These are phyloP conservation scores for Calcarius ornatus DNA, from an alignment of 2,113 vertebrate genomes.

Conservation along the genomic window DNA sequence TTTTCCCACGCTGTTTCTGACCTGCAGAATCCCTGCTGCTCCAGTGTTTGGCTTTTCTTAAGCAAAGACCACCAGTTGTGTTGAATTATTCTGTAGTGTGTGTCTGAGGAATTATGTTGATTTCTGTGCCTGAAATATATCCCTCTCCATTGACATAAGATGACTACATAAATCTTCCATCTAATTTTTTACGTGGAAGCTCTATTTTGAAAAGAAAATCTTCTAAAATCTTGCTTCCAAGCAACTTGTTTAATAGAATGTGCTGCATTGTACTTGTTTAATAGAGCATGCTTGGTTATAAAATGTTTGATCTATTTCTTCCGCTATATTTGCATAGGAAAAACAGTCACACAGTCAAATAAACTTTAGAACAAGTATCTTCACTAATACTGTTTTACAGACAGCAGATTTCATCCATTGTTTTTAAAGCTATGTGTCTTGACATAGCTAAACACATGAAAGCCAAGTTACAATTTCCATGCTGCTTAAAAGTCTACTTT, in stretches of 20 bases:
- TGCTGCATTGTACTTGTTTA: neutral
- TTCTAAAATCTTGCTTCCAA: neutral
- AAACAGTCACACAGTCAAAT: neutral
- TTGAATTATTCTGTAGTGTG: neutral
- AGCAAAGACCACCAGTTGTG: neutral
- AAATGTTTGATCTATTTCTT: neutral
- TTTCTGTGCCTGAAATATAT: neutral
- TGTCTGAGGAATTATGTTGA: neutral
- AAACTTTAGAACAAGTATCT: neutral
- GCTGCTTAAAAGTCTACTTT: neutral
- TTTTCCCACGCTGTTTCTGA: constrained; percentile 31
- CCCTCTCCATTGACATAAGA: neutral
- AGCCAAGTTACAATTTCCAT: neutral
- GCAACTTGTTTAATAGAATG: neutral
- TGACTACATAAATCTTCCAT: neutral
- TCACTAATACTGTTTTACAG: neutral
- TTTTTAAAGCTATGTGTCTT: neutral
- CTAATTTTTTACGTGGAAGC: neutral
- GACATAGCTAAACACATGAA: neutral
- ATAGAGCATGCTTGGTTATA: neutral
- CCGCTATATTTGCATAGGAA: neutral
- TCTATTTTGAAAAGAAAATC: neutral
- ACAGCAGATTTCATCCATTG: neutral
- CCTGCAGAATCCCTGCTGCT: constrained; percentile 25
- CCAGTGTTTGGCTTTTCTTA: neutral